Conservation (phyloP, 30 jellyfish, hydroid and myxozoan genomes). For the Pelagia noctiluca region DNA sequence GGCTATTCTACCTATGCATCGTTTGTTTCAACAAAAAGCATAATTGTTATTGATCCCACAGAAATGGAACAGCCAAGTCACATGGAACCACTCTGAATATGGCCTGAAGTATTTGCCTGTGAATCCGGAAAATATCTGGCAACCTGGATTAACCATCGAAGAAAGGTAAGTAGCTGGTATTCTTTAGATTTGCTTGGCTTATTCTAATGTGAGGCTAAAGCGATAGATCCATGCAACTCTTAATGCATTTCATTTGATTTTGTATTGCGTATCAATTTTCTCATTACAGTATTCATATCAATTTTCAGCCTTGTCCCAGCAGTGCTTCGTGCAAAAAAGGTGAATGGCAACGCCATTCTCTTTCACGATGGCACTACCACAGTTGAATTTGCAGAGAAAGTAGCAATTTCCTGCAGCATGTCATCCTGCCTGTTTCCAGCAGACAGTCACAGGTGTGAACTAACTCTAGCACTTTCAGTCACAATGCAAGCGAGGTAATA, state of each 20-base stretch:
- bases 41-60: too few species aligned
- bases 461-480: background rate
- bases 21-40: too few species aligned
- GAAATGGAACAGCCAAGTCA: too few species aligned
- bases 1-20: too few species aligned
- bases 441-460: slow-evolving; percentile 14
- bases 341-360: background rate
- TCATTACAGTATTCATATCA: background rate
- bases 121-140: slow-evolving; percentile 10
- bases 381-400: background rate
- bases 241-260: background rate
- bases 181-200: too few species aligned
- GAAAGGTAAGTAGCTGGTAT: slow-evolving; percentile 6
- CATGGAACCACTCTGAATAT: slow-evolving; percentile 12
- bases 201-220: too few species aligned
- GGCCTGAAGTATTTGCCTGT: background rate
- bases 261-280: background rate
- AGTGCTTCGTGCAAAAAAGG: background rate
- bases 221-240: background rate
- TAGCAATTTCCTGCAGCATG: slow-evolving; percentile 25
- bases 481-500: slow-evolving; percentile 40
- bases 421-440: slow-evolving; percentile 22
- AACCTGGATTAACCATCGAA: slow-evolving; percentile 4
- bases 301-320: background rate
- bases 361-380: background rate